Evolutionary conservation across 2,888 invertebrate species (phyloP).

Genomic region (Molorchus minor): DNA sequence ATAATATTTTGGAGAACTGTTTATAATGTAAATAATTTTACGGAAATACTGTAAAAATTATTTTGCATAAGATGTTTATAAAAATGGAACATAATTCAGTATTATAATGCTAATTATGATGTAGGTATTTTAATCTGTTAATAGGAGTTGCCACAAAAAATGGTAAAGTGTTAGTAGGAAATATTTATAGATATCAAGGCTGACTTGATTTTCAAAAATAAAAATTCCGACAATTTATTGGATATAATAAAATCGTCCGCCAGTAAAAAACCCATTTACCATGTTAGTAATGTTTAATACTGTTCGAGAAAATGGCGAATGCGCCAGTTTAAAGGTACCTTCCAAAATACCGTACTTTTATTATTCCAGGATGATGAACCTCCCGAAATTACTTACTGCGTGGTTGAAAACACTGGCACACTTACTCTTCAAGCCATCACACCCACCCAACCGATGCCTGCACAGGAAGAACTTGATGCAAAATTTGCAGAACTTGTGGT

Average conservation of each 20-base stretch:
- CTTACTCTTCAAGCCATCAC: conserved; percentile 88
- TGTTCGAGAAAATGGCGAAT: too few species aligned
- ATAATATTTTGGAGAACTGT: not conserved
- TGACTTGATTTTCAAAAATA: not conserved
- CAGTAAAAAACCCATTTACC: not conserved
- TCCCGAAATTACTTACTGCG: conserved; percentile 94
- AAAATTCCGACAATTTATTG: not conserved
- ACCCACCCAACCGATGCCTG: conserved; percentile 93
- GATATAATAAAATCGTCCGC: not conserved
- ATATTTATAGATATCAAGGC: not conserved
- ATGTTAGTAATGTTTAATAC: not conserved
- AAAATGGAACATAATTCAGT: not conserved
- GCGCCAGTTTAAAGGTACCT: not conserved
- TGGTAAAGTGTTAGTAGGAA: not conserved
- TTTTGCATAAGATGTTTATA: not conserved
- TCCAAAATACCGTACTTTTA: conserved; percentile 11
- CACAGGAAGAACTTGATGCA: conserved; percentile 89
- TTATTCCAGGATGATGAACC: conserved; percentile 87
- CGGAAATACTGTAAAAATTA: not conserved
- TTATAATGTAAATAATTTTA: not conserved
- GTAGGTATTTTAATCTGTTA: too few species aligned
- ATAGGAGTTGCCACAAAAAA: too few species aligned
- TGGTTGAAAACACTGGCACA: conserved; percentile 88
- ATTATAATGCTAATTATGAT: too few species aligned
- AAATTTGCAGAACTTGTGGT: conserved; percentile 95